Base-by-base conservation (phyloP, 1,140 invertebrate genomes). In the Pachypsylla venusta region DNA sequence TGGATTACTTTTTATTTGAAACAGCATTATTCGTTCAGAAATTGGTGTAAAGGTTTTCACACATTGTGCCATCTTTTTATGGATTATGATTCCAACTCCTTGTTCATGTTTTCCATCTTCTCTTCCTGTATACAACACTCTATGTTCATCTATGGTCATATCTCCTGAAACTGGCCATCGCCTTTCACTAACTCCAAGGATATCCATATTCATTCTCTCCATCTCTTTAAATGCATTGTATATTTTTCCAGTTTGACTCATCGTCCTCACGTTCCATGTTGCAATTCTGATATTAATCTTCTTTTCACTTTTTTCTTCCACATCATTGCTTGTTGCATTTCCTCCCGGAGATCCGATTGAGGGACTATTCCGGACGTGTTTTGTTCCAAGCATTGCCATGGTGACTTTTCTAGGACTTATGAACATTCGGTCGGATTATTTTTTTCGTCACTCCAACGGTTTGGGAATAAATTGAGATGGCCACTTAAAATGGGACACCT, bases 131-230 rank as follows among this genome's bases (percentile, higher is more conserved):
- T 56, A 64, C 25, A 56, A 57, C 55, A 53, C 62, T 20, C 19
- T 62, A 59, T 19, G 54, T 25, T 19, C 10, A 13, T 26, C 57
- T 14, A 14, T 53, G 22, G 14, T 58, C 57, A 13, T 13, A 25
- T 56, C 24, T 28, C 53, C 57, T 14, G 27, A 13, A 13, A 26
- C 54, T 25, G 56, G 60, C 62, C 62, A 63, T 39, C 60, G n/a
- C 2, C 61, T 53, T 58, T 63, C 60, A 53, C 62, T 63, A 16
- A 63, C 20, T 20, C 60, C 62, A 16, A 63, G 25, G n/a, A 63
- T 54, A 25, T 63, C 48, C n/a, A 63, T 61, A 20, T 61, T 16
- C 39, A 63, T 26, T 22, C 60, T 22, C 13, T 58, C 20, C 60
- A 63, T 63, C 28, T 63, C 62, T n/a, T n/a, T 26, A 10, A 26